Evolutionary conservation across 2,888 invertebrate species (phyloP), one percentile per base, ranked within the genome.

Genomic region (Silvanus unidentatus): DNA sequence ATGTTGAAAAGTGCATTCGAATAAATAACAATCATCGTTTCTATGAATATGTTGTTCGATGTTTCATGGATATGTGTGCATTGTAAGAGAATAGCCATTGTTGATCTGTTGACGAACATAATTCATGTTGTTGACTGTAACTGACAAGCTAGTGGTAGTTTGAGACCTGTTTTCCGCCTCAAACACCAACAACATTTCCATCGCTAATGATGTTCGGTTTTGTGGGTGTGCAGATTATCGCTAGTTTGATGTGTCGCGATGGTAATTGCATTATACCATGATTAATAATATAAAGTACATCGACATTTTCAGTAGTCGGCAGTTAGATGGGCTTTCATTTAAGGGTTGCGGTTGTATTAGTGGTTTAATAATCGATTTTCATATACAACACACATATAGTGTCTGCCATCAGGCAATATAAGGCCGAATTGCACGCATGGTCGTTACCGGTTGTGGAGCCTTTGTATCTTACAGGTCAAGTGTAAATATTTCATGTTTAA

Each of bases 401-500:
- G 22, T 22, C 32, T 12, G 32, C 32, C 32, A 32, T 5, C 32
- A 12, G n/a, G n/a, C n/a, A n/a, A n/a, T n/a, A 32, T 12, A 32
- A 22, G 22, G 22, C 50, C 44, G 54, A 43, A 41, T 35, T 41
- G 47, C 53, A 58, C 58, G 58, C 58, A 58, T 58, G 58, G 50
- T 54, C 52, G 54, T 52, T 55, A 52, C 49, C 45, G 45, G n/a
- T n/a, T 53, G 51, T 32, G 5, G 11, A 4, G 32, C n/a, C n/a
- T n/a, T n/a, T 12, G 32, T 12, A n/a, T 56, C 54, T 54, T 58
- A 53, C 53, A 46, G 54, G 56, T 55, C 58, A 56, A 49, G 50
- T 48, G 50, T 56, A 57, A 58, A 58, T 58, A 58, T 58, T 58
- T 56, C 51, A 58, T 53, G 48, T 40, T 39, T 37, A 47, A 50